These are phyloP conservation scores for Zoanthus solanderi DNA, from an alignment of 92 coral and sea anemone species.

Conservation along the genomic window DNA sequence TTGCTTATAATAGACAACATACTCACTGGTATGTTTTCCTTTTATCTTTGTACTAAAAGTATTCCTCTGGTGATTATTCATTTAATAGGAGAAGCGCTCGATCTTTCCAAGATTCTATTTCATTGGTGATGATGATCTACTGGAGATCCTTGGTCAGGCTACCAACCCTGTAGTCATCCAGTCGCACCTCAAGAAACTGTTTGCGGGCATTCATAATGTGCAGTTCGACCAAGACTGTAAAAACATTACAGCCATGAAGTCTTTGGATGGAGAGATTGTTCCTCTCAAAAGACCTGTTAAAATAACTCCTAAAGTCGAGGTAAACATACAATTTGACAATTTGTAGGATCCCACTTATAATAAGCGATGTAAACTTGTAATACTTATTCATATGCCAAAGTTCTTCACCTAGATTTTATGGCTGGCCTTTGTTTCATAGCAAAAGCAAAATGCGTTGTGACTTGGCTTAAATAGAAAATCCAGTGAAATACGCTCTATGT, in stretches of 20 bases:
- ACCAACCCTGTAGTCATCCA: conserved; percentile 96
- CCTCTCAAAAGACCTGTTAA: conserved; percentile 87
- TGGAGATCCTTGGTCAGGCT: conserved; percentile 97
- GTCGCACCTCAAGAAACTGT: conserved; percentile 95
- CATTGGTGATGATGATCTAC: conserved; percentile 93
- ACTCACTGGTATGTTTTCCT: no score
- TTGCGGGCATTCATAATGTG: conserved; percentile 97
- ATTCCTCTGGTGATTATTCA: not conserved
- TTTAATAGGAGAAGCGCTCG: conserved; percentile 89
- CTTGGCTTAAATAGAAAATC: not conserved
- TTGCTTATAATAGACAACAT: no score
- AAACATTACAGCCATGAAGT: conserved; percentile 93
- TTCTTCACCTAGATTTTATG: not conserved
- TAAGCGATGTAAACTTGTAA: no score
- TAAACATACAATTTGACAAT: not conserved
- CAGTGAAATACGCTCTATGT: not conserved
- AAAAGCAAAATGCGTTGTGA: not conserved
- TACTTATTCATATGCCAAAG: not conserved
- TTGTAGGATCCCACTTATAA: no score
- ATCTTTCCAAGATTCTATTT: conserved; percentile 97
- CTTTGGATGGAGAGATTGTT: conserved; percentile 93
- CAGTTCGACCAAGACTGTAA: conserved; percentile 94
- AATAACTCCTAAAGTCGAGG: conserved; percentile 98
- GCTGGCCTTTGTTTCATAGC: not conserved
- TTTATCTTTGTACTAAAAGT: no score